These are phyloP conservation scores for Gobiocypris rarus DNA, from an alignment of 2,113 vertebrate species.

Conservation along the genomic window DNA sequence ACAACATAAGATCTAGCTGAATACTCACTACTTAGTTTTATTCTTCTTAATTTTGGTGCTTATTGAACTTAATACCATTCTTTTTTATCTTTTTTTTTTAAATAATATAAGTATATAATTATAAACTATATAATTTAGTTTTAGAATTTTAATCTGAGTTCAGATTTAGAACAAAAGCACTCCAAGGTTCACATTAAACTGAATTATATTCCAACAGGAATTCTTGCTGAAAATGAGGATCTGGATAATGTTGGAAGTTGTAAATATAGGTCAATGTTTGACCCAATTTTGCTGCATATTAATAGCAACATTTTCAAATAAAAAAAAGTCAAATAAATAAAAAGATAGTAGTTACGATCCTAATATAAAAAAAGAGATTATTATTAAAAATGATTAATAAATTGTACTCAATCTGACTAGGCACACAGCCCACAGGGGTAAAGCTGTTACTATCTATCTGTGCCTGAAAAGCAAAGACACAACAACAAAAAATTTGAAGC, in stretches of 20 bases:
- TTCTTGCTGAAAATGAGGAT: not conserved
- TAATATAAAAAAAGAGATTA: not conserved
- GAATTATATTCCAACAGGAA: not conserved
- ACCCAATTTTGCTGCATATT: not conserved
- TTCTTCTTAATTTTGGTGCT: not conserved
- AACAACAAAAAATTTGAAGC: constrained; percentile 14
- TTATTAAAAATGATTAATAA: not conserved
- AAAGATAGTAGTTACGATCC: not conserved
- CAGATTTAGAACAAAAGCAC: not conserved
- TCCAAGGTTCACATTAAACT: not conserved
- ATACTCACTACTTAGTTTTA: not conserved
- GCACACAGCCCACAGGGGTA: not conserved
- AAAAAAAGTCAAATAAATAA: not conserved
- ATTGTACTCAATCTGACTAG: not conserved
- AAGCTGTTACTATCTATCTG: not conserved
- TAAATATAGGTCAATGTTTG: not conserved
- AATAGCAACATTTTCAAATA: not conserved
- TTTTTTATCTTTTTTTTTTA: too few species aligned
- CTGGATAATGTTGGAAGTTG: not conserved
- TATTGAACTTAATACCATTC: not conserved
- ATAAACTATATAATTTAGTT: not conserved
- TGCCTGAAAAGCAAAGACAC: constrained; percentile 10
- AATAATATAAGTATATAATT: too few species aligned
- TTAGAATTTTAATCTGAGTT: too few species aligned
- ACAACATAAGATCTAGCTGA: not conserved